Base-by-base conservation (phyloP, 2,113 vertebrate genomes). In the Pomatostomus ruficeps region DNA sequence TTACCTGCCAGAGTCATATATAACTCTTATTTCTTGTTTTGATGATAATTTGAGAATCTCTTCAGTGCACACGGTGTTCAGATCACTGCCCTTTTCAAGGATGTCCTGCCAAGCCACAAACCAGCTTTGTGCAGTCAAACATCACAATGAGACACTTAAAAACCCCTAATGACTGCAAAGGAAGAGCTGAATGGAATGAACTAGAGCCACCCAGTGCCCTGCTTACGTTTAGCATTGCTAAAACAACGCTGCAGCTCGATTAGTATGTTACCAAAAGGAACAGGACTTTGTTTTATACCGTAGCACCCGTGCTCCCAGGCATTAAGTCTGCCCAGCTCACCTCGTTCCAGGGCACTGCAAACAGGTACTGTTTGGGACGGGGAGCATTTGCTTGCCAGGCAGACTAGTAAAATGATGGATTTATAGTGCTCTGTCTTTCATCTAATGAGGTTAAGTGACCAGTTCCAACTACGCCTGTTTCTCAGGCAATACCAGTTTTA, bases 401-500 rank as follows among this genome's bases (percentile, higher is more conserved):
- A 93, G 86, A 71, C 63, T n/a, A 48, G 46, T 19, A n/a, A 91
- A 91, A 86, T 7, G 33, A 77, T 9, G 54, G 84, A 79, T 94
- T 85, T 79, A 48, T 12, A 59, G 61, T 14, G 54, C 67, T 33
- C 10, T 13, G 35, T 31, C 89, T 91, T 96, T 91, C 75, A 84
- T 90, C 72, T 85, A 35, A 35, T 23, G 72, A 92, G 75, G 67
- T 59, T 42, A 76, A 95, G 71, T 91, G 91, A 83, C 94, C 94
- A 77, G 71, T 63, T 85, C 91, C 85, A 94, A 77, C 88, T 45
- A 9, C 1, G 19, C 93, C 75, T 76, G 88, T 90, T 97, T 84
- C 86, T 88, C 93, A 89, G 70, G 88, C 71, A 93, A 86, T 81
- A 80, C 92, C 75, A 79, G 91, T 91, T 90, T 88, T 33, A 92